Base-by-base conservation (phyloP, 2,888 invertebrate genomes). In the Acanthoscelides obtectus region DNA sequence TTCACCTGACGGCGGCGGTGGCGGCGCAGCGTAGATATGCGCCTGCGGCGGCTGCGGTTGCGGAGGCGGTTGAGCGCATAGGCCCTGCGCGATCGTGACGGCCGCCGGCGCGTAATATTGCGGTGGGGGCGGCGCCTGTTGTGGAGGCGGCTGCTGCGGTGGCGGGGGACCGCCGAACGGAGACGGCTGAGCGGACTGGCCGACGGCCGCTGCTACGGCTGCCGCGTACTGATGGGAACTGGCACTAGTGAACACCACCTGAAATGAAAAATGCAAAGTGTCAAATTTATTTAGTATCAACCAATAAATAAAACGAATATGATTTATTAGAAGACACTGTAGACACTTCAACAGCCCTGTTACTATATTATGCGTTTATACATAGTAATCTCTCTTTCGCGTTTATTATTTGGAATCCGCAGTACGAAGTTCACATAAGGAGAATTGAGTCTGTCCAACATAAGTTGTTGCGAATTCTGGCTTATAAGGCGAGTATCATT, bases 201-300 rank as follows among this genome's bases (percentile, higher is more conserved):
- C 78, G 69, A 81, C 75, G 64, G 81, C 83, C 67, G 83, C 81
- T 64, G 84, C 81, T 25, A 83, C 83, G 12, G 66, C 66, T 22
- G 82, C 81, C 4, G 79, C 79, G 73, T 80, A 80, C 68, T 79
- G 79, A 45, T 76, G 70, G 64, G 77, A 69, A 45, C 45, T 45
- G 21, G 78, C 71, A 65, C 70, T 75, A 71, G 76, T 72, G 73
- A 79, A 81, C 6, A 79, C 77, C n/a, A 77, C 78, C 73, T 79
- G 67, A 19, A 72, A 72, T 19, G n/a, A 69, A 12, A 27, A 66
- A 22, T 66, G 63, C 8, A 63, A 63, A 63, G 63, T 63, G 19
- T 63, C 19, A n/a, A n/a, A n/a, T n/a, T n/a, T n/a, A n/a, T n/a
- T n/a, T n/a, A n/a, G n/a, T n/a, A n/a, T n/a, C n/a, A n/a, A n/a